Evolutionary conservation across 2,797 vertebrate genomes (phyloP), one percentile per base, ranked within the genome.

Genomic region (Adrianichthys oophorus): DNA sequence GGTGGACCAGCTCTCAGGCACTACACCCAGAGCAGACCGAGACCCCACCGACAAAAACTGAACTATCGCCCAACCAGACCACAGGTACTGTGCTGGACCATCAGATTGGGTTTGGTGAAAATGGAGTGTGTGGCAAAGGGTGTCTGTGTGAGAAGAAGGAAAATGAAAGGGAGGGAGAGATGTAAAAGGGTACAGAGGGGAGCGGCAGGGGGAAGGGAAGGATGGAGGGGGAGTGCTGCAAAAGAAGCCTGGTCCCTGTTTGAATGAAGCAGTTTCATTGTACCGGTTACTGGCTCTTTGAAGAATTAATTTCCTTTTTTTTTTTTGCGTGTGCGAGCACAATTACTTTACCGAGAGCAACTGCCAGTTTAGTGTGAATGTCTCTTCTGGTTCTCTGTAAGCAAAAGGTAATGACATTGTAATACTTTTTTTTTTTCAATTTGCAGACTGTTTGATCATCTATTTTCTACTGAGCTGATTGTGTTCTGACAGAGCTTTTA

Each of bases 11-110:
- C 84, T 70, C 87, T 91, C 76, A 85, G 90, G 82, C 90, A 91
- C 86, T 91, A 91, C 86, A 91, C 90, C 86, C 90, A 90, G 78
- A 91, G 85, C 87, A 82, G 90, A 87, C 90, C 90, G 18, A 89
- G 90, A 90, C 90, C 90, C 61, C 89, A 91, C 69, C 87, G 90
- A 52, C 90, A 90, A 76, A 90, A 90, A 72, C 86, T 89, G 65
- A 89, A 91, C 83, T 86, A 89, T 21, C 90, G 90, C 68, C 90
- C 90, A 79, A 85, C 72, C 87, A 89, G 85, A 85, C 74, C 78
- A 1, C 87, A 91, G 90, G 90, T 91, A 91, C 62, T 29, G 81
- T 83, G 66, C 68, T 41, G 57, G 59, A 61, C 46, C 51, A 82
- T 58, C 49, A 57, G 61, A 24, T 3, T 48, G 65, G 70, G 52